Evolutionary conservation across 2,113 vertebrate species (phyloP), one percentile per base, ranked within the genome.

Genomic region (Antennarius striatus): DNA sequence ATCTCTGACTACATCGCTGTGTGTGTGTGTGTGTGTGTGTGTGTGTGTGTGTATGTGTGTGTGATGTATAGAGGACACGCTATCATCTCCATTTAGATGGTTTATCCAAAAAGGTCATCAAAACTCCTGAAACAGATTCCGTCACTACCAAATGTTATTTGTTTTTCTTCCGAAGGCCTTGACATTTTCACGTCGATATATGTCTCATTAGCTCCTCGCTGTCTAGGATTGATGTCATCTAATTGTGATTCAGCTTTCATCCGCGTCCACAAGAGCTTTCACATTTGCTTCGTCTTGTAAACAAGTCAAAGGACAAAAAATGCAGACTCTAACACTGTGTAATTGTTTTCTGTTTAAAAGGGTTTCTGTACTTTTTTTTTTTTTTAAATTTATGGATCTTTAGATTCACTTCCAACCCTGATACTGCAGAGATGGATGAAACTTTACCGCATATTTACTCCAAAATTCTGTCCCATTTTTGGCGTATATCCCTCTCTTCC

Each of bases 131-230:
- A 60, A 59, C 17, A n/a, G 65, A 45, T 8, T 22, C 45, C 32
- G 45, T 32, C 49, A 67, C 15, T 13, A 63, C 56, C 49, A 60
- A 61, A 50, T 51, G 52, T 56, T 47, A 42, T 65, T 57, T 57
- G 52, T 9, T n/a, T n/a, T 45, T 56, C 10, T 16, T 55, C 53
- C 71, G 47, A 81, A 68, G 68, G 58, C 65, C 68, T 28, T 76
- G 74, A 71, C 71, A 73, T 78, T 72, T 79, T 11, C 68, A 46
- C 70, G 58, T 60, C 52, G 57, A 53, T 32, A 36, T 8, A 3
- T 1, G 47, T 48, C 58, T 47, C 32, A 22, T 67, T 63, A 45
- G 40, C 62, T 17, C 40, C 54, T 56, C 28, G 14, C 62, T 3
- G 32, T 30, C 50, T 63, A 45, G 63, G 69, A 79, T 61, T 77